Evolutionary conservation across 2,797 vertebrate genomes (phyloP).

Genomic region (Loris lydekkerianus): DNA sequence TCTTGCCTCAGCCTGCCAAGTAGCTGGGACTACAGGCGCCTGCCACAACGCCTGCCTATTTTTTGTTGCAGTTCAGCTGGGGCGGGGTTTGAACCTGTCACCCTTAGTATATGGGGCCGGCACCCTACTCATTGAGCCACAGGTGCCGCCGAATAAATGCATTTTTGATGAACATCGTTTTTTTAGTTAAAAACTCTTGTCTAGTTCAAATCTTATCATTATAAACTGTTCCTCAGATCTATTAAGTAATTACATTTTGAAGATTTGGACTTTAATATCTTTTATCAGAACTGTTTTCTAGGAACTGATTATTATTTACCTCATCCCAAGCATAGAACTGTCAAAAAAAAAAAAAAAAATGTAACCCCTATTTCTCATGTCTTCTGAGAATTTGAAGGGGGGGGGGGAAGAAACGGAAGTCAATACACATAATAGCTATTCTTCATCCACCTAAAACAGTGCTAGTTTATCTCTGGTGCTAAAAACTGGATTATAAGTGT

Average conservation of each 20-base stretch:
- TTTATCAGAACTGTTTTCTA: background rate
- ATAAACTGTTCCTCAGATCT: background rate
- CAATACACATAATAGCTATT: slow-evolving; percentile 76
- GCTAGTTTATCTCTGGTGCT: slow-evolving; percentile 72
- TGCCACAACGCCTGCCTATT: too few relatives aligned
- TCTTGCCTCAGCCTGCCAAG: too few relatives aligned
- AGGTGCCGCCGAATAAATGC: too few relatives aligned
- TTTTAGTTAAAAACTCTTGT: background rate
- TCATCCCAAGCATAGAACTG: slow-evolving; percentile 31
- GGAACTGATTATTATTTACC: slow-evolving; percentile 57
- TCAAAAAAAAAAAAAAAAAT: background rate
- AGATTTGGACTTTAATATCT: background rate
- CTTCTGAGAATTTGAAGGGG: slow-evolving; percentile 42
- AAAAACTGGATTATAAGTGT: slow-evolving; percentile 84
- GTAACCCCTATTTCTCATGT: slow-evolving; percentile 26
- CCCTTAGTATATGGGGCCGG: too few relatives aligned
- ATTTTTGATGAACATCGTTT: background rate
- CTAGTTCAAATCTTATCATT: background rate
- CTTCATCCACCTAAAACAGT: slow-evolving; percentile 71
- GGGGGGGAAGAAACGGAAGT: slow-evolving; percentile 73
- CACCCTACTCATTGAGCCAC: too few relatives aligned
- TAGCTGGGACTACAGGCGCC: too few relatives aligned
- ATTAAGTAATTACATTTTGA: background rate
- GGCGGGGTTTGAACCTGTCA: too few relatives aligned
- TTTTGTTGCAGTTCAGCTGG: too few relatives aligned